These are phyloP conservation scores for Pseudobourletiella spinata DNA, from an alignment of 1,140 invertebrate species.

Conservation along the genomic window DNA sequence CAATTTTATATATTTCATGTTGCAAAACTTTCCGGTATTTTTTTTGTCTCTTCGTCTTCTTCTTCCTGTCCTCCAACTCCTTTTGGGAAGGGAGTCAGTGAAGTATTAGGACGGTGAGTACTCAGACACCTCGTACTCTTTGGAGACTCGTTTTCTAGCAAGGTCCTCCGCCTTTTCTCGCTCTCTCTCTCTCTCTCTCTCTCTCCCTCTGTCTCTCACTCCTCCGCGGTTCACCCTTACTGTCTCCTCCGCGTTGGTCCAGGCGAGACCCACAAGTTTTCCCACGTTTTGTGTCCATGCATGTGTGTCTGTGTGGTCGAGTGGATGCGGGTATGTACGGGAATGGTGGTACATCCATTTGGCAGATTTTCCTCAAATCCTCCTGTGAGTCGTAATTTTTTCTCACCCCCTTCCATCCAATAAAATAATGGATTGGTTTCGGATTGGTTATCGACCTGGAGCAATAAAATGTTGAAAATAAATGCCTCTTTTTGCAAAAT, in stretches of 20 bases:
- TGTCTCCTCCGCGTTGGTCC: too few relatives aligned
- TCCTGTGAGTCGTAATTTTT: slow-evolving; percentile 13
- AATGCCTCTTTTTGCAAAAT: slow-evolving; percentile 3
- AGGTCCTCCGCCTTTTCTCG: slow-evolving; percentile 1
- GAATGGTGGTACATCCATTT: too few relatives aligned
- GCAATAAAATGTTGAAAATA: neutral
- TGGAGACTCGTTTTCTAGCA: too few relatives aligned
- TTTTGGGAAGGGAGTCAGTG: neutral
- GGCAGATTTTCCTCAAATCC: neutral
- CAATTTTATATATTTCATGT: slow-evolving; percentile 12
- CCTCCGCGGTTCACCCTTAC: too few relatives aligned
- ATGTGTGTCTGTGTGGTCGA: too few relatives aligned
- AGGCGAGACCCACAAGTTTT: too few relatives aligned
- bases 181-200: neutral
- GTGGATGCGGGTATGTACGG: too few relatives aligned
- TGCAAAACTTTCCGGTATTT: slow-evolving; percentile 37
- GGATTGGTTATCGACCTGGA: slow-evolving; percentile 1
- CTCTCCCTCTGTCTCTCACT: too few relatives aligned
- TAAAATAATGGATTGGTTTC: slow-evolving; percentile 17
- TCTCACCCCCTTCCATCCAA: slow-evolving; percentile 11
- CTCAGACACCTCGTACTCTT: too few relatives aligned
- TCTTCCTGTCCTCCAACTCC: neutral
- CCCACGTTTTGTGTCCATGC: too few relatives aligned
- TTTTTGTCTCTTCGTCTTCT: slow-evolving; percentile 34
- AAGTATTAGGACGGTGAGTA: too few relatives aligned